Conservation (phyloP, 2,113 vertebrate genomes). For the Ranitomeya variabilis region DNA sequence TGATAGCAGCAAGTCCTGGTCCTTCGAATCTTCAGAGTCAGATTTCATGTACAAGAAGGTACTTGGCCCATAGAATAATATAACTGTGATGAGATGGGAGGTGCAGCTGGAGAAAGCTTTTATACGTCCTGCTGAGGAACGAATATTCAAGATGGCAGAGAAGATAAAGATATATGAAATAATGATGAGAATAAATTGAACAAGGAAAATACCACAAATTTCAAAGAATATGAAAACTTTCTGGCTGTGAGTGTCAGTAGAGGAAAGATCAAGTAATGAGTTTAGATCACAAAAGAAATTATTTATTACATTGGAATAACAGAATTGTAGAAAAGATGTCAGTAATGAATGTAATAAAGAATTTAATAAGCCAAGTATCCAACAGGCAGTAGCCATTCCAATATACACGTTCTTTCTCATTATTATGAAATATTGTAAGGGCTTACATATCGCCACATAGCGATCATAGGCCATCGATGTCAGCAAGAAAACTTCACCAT, state of each 20-base stretch:
- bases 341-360: not conserved
- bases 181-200: not conserved
- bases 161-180: not conserved
- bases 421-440: constrained; percentile 62
- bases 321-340: not conserved
- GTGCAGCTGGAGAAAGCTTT: no score
- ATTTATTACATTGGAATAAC: not conserved
- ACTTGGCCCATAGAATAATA: not conserved
- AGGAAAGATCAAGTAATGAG: not conserved
- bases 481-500: constrained; percentile 60
- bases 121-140: no score
- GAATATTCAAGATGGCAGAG: no score
- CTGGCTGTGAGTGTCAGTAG: not conserved
- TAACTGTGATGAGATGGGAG: not conserved
- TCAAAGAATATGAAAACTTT: not conserved
- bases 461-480: constrained; percentile 67
- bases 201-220: not conserved
- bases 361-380: constrained; percentile 48
- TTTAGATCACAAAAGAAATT: constrained; percentile 23
- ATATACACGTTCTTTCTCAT: constrained; percentile 59
- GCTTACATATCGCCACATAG: constrained; percentile 65
- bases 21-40: not conserved
- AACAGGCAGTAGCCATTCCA: constrained; percentile 55
- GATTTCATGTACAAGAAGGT: not conserved
- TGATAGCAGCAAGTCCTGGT: not conserved